Base-by-base conservation (phyloP, 2,113 vertebrate genomes). In the Burhinus oedicnemus region DNA sequence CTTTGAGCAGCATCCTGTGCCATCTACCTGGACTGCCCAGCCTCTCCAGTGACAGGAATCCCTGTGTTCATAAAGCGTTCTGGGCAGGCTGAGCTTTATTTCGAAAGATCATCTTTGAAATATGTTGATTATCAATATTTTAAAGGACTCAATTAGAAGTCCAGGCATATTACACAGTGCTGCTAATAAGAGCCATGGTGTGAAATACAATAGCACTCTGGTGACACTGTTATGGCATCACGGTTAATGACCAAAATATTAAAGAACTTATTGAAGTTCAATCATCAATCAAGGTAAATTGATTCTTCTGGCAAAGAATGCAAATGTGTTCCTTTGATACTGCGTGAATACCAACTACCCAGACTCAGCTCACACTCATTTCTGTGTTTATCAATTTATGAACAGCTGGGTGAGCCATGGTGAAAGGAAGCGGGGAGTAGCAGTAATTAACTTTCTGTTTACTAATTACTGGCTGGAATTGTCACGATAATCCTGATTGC, bases 221-320 rank as follows among this genome's bases (percentile, higher is more conserved):
- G 95, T 96, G 95, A 95, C 93, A 92, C 84, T 76, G 94, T 96
- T 96, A 89, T 1, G 4, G 81, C 91, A 90, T 95, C 91, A 64
- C 12, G 19, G 95, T 93, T 98, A 96, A 97, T 96, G 97, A 96
- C 96, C 96, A 97, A 97, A 98, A 96, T 97, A 96, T 97, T 95
- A 94, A 96, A 95, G 87, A 92, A 97, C 75, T 95, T 97, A 97
- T 8, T 97, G 97, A 97, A 95, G 95, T 95, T 98, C 96, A 97
- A 62, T 97, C 93, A 96, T 98, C 97, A 97, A 78, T 98, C 96
- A 97, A 96, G 95, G 95, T 97, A 97, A 98, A 97, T 95, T 95
- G 95, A 96, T 96, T 97, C 91, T 97, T 92, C 92, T 96, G 91
- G 95, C 90, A 90, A 96, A 93, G 96, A 94, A 95, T 97, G 88